phyloP scores from a whole-genome alignment of 2,797 vertebrate species.

The Threskiornis aethiopicus region DNA sequence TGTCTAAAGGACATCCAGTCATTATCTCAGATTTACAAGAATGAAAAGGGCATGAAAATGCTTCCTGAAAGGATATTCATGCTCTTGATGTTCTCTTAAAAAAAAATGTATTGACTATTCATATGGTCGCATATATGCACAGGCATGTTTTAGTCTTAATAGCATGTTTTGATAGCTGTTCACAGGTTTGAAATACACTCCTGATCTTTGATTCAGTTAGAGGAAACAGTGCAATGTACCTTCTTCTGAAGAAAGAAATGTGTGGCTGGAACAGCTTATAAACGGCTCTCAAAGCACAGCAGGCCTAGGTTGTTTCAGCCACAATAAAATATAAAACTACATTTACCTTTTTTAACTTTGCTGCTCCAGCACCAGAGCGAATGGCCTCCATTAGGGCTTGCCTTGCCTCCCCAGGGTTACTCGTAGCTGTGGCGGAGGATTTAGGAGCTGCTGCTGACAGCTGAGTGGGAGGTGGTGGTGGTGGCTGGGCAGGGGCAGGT shows the following conservation, averaged over 20 bases:
- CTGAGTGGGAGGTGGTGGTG: constrained; percentile 7
- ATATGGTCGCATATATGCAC: background rate
- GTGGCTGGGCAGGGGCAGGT: constrained; percentile 13
- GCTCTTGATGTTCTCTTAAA: background rate
- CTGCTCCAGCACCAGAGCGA: constrained; percentile 88
- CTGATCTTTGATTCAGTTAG: background rate
- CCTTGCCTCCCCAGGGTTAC: constrained; percentile 72
- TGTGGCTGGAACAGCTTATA: background rate
- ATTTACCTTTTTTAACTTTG: constrained; percentile 88
- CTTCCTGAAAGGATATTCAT: background rate
- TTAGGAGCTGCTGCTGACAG: constrained; percentile 15
- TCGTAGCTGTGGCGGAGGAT: background rate
- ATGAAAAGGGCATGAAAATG: background rate
- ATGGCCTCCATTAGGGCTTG: constrained; percentile 91
- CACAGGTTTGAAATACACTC: background rate
- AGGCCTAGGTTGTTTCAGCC: background rate
- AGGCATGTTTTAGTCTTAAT: background rate
- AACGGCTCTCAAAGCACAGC: background rate
- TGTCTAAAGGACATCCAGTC: background rate
- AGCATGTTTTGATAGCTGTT: background rate
- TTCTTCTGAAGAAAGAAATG: background rate
- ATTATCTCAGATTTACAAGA: background rate
- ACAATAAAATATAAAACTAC: background rate
- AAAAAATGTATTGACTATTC: background rate
- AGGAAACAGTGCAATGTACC: background rate